A percentile compares a stretch with the other conserved stretches of the same genome.
Evolutionary conservation across 2,113 vertebrate genomes (phyloP).

Genomic region (Scomber colias): DNA sequence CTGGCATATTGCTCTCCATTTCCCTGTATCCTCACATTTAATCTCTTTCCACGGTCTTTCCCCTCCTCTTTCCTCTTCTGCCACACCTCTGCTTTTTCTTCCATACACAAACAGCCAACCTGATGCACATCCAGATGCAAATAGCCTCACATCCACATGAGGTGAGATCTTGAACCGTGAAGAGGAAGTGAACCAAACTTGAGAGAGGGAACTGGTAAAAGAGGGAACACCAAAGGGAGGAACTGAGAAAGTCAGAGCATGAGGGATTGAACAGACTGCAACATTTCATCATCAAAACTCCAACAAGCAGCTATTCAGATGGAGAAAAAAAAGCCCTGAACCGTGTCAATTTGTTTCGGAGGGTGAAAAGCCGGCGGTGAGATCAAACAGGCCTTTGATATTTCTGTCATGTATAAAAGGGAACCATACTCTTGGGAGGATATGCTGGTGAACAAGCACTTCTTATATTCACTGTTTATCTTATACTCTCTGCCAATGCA

Average conservation of each 20-base stretch:
- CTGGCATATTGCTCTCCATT: conserved; percentile 44
- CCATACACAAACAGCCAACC: conserved; percentile 19
- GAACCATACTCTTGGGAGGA: conserved; percentile 62
- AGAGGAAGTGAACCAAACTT: conserved; percentile 27
- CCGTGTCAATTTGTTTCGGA: conserved; percentile 74
- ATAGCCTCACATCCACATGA: conserved; percentile 4
- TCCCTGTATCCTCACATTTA: conserved; percentile 2
- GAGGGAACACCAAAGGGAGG: conserved; percentile 48
- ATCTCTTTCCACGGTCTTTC: conserved; percentile 1
- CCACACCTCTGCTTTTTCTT: conserved; percentile 4
- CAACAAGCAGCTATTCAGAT: conserved; percentile 67
- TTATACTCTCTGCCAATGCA: conserved; percentile 54
- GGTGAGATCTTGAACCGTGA: conserved; percentile 39
- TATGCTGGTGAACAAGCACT: conserved; percentile 51
- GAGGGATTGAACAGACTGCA: conserved; percentile 65
- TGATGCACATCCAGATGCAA: conserved; percentile 36
- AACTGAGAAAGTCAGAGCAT: conserved; percentile 59
- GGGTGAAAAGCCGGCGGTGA: conserved; percentile 67
- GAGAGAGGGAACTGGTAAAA: conserved; percentile 34
- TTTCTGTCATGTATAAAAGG: conserved; percentile 71
- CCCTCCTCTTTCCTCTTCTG: conserved; percentile 12
- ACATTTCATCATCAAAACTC: conserved; percentile 81
- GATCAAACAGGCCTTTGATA: conserved; percentile 82
- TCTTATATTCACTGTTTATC: conserved; percentile 73
- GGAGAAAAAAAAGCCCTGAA: conserved; percentile 44